A percentile compares a stretch with the other conserved stretches of the same genome.
Conservation (phyloP, 2,888 invertebrate species). For the Epinotia demarniana region DNA sequence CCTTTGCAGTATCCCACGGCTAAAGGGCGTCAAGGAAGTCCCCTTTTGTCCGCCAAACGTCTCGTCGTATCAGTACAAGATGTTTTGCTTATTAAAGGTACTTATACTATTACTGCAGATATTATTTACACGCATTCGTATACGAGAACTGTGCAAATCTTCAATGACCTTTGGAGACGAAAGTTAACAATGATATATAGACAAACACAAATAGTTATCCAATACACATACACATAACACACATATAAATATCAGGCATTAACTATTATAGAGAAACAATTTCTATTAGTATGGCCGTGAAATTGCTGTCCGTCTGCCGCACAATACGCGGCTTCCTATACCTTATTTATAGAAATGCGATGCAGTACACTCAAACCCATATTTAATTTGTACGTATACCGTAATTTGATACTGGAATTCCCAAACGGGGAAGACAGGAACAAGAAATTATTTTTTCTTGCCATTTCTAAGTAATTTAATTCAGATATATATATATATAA, state of each 20-base stretch:
- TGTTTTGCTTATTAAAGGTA: background rate
- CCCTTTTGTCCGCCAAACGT: too few relatives aligned
- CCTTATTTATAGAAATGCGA: constrained; percentile 47
- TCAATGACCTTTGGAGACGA: background rate
- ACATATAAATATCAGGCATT: background rate
- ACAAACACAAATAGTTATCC: background rate
- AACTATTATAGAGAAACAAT: constrained; percentile 17
- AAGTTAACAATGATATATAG: background rate
- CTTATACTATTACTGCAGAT: too few relatives aligned
- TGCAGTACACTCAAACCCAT: constrained; percentile 24
- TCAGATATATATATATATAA: too few relatives aligned
- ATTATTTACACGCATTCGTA: background rate
- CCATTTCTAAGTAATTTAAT: too few relatives aligned
- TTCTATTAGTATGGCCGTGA: constrained; percentile 22
- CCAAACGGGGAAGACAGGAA: too few relatives aligned
- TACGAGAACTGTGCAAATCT: background rate
- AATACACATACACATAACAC: background rate
- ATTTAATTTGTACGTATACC: background rate
- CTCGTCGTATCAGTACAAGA: background rate
- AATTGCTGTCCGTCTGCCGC: constrained; percentile 43
- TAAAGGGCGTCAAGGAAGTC: too few relatives aligned
- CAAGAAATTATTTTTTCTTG: too few relatives aligned
- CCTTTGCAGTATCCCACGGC: too few relatives aligned
- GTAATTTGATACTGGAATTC: too few relatives aligned
- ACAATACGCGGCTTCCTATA: constrained; percentile 41